Evolutionary conservation across 2,888 invertebrate genomes (phyloP).

Genomic region (Philhelius pedissequus): DNA sequence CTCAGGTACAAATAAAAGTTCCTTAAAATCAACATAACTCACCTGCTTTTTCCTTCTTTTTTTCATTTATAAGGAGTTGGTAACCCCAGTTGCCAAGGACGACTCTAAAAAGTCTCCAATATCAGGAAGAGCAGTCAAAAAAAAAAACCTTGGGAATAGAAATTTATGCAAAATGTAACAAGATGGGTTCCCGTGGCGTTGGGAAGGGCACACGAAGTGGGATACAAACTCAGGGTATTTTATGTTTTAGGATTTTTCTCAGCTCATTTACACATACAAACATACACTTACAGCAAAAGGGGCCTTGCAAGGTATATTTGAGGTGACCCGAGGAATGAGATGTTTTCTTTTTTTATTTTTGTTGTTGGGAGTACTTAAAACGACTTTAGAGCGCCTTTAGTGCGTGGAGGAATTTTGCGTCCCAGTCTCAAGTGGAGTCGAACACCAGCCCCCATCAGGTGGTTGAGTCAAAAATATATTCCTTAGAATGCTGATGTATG

Average conservation of each 20-base stretch:
- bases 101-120: constrained; percentile 8
- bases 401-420: constrained; percentile 27
- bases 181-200: constrained; percentile 13
- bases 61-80: background rate
- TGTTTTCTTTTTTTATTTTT: background rate
- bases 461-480: constrained; percentile 46
- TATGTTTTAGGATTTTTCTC: constrained; percentile 44
- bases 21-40: constrained; percentile 65
- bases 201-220: background rate
- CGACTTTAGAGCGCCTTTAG: constrained; percentile 31
- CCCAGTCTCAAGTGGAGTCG: background rate
- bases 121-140: background rate
- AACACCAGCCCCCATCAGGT: constrained; percentile 63
- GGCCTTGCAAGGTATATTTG: background rate
- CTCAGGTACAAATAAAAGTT: constrained; percentile 57
- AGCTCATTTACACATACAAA: background rate
- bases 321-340: background rate
- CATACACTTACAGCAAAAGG: background rate
- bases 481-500: background rate
- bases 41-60: constrained; percentile 9
- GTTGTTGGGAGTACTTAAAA: too few species aligned
- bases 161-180: constrained; percentile 61
- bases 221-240: constrained; percentile 30
- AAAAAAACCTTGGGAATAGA: constrained; percentile 24
- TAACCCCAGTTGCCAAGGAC: constrained; percentile 1